These are phyloP conservation scores for Ectropis grisescens DNA, from an alignment of 1,140 invertebrate genomes.

Conservation along the genomic window DNA sequence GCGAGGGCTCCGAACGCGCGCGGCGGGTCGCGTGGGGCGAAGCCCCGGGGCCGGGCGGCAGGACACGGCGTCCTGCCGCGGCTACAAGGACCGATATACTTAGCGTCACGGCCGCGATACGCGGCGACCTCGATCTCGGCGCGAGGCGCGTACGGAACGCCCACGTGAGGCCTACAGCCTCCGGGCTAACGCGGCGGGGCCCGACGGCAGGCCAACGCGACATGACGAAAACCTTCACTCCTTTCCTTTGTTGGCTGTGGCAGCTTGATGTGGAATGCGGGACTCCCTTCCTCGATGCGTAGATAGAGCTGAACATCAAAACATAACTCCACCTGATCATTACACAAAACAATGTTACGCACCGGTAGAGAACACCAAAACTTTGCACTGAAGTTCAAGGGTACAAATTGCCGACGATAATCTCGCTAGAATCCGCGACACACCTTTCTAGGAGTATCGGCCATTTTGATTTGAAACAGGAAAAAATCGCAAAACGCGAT, in stretches of 20 bases:
- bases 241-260: conserved; percentile 15
- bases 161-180: conserved; percentile 58
- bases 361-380: conserved; percentile 62
- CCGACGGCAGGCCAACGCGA: conserved; percentile 43
- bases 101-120: conserved; percentile 50
- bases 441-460: conserved; percentile 56
- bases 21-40: conserved; percentile 55
- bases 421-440: conserved; percentile 50
- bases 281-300: conserved; percentile 1
- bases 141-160: conserved; percentile 32
- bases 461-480: conserved; percentile 65
- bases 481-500: no score
- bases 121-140: conserved; percentile 25
- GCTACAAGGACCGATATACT: conserved; percentile 63
- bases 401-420: conserved; percentile 32
- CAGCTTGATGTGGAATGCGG: conserved; percentile 13
- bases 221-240: conserved; percentile 26
- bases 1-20: conserved; percentile 65
- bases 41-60: conserved; percentile 50
- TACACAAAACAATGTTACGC: conserved; percentile 68
- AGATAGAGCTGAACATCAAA: conserved; percentile 37
- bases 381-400: conserved; percentile 61
- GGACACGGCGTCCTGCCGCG: conserved; percentile 46
- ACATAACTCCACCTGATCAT: conserved; percentile 53
- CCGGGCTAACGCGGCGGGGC: conserved; percentile 53